Evolutionary conservation across 1,140 invertebrate species (phyloP).

Genomic region (Drosophila yakuba): DNA sequence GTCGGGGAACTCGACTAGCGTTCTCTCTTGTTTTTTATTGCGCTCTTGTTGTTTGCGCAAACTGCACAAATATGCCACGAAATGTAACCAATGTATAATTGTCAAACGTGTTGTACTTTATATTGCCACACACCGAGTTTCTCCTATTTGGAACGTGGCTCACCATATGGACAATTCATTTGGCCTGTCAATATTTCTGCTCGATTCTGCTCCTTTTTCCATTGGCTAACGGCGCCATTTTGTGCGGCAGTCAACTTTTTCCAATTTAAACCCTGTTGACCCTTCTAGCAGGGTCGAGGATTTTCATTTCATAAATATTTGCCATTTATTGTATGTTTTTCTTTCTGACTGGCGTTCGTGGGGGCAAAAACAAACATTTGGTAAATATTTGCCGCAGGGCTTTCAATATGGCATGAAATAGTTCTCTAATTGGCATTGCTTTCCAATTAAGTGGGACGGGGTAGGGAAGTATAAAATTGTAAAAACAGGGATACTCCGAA

Average conservation of each 20-base stretch:
- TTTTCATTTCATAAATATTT: constrained; percentile 74
- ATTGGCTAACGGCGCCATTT: constrained; percentile 63
- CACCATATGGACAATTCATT: constrained; percentile 63
- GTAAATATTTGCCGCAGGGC: constrained; percentile 34
- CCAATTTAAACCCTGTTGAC: constrained; percentile 58
- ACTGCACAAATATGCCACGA: constrained; percentile 75
- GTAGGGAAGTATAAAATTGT: too few species aligned
- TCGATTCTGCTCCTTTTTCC: constrained; percentile 17
- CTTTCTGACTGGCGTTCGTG: neutral
- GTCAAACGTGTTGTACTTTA: constrained; percentile 77
- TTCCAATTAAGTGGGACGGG: constrained; percentile 41
- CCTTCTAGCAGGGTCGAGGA: constrained; percentile 29
- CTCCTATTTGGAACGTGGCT: constrained; percentile 32
- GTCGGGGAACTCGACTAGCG: too few species aligned
- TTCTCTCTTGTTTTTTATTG: too few species aligned
- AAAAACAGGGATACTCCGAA: neutral
- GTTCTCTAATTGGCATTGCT: constrained; percentile 59
- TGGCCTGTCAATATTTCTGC: constrained; percentile 58
- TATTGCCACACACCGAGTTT: constrained; percentile 50
- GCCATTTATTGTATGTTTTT: constrained; percentile 39
- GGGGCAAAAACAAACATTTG: constrained; percentile 34
- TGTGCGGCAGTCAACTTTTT: constrained; percentile 59
- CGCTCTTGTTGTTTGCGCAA: constrained; percentile 58
- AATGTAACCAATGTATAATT: constrained; percentile 81
- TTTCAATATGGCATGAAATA: constrained; percentile 41